Base-by-base conservation (phyloP, 2,888 invertebrate species). In the Hemithea aestivaria region DNA sequence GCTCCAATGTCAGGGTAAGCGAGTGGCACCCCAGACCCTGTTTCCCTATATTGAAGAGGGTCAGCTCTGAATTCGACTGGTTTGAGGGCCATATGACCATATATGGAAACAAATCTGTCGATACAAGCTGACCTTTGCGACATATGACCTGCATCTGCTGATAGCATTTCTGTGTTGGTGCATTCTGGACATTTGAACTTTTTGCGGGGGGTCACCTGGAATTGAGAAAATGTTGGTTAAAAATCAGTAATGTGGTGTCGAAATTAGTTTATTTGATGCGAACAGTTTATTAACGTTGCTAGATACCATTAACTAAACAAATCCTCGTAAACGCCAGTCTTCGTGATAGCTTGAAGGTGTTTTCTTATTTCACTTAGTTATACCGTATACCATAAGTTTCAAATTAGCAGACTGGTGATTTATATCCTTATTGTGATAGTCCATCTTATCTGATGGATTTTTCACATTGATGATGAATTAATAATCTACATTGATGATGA, bases 171-270 rank as follows among this genome's bases (percentile, higher is more conserved):
- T 0, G 93, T 96, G 75, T 96, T 96, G 2, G 92, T 93, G 77
- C 98, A 98, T 71, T 97, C 96, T 0, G 97, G 97, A 67, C 98
- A 98, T 73, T 97, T 97, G 84, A 98, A 98, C 73, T 98, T 98
- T 71, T 98, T 98, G 2, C 97, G 90, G 0, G 98, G 97, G 0
- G 97, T 94, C 20, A 98, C 96, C 94, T 94, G 74, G n/a, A 70
- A 70, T 20, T 3, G 4, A 1, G 2, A 6, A 21, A 1, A 24
- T 12, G 4, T 30, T 46, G 4, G 7, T 8, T 5, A 16, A 6
- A 1, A 20, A 2, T 30, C 11, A 31, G 6, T 11, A 11, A 6
- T 9, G n/a, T n/a, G n/a, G n/a, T n/a, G n/a, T n/a, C n/a, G n/a
- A n/a, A n/a, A n/a, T n/a, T n/a, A n/a, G n/a, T n/a, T n/a, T n/a